Base-by-base conservation (phyloP, 2,888 invertebrate species). In the Kuschelorhynchus macadamiae region DNA sequence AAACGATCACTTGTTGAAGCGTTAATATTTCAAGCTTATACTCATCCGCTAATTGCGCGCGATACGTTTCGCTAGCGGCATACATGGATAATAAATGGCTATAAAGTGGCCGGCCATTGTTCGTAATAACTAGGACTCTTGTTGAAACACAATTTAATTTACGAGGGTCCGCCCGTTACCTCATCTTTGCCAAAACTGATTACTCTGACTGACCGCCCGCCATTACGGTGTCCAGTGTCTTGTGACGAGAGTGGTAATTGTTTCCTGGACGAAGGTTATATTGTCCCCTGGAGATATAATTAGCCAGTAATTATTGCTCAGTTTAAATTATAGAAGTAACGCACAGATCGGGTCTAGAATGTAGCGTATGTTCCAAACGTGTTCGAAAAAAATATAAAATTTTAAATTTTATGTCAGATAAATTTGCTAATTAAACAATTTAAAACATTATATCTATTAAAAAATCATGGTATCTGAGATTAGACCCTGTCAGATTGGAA, bases 51-150 rank as follows among this genome's bases (percentile, higher is more conserved):
- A 76, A 76, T 76, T 75, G 73, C 70, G 67, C 72, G 63, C 73
- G 73, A 70, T 70, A 70, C 70, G 65, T 70, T 70, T 66, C 70
- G 72, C 75, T 73, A 71, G 72, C 72, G 70, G 74, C 71, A 68
- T 67, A 68, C 69, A 71, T 72, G 74, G 73, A 75, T 75, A 77
- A 77, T 76, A 75, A 73, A 77, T 76, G 75, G 70, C 74, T 72
- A 75, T 76, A 74, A 75, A 76, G 75, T 76, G 75, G 73, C 67
- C 72, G 69, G 72, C 74, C 73, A 75, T 74, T 67, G 66, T 70
- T 68, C 74, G 68, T 70, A 64, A 62, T 74, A 74, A 75, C 75
- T 70, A 71, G 73, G 70, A 73, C 74, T 74, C 74, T 73, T 70
- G 72, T 71, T 68, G 72, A 71, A 71, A 72, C 71, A 71, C 74